A percentile compares a stretch with the other conserved stretches of the same genome.
These are phyloP conservation scores for Strigamia transsilvanica DNA, from an alignment of 2,888 invertebrate genomes.

Conservation along the genomic window DNA sequence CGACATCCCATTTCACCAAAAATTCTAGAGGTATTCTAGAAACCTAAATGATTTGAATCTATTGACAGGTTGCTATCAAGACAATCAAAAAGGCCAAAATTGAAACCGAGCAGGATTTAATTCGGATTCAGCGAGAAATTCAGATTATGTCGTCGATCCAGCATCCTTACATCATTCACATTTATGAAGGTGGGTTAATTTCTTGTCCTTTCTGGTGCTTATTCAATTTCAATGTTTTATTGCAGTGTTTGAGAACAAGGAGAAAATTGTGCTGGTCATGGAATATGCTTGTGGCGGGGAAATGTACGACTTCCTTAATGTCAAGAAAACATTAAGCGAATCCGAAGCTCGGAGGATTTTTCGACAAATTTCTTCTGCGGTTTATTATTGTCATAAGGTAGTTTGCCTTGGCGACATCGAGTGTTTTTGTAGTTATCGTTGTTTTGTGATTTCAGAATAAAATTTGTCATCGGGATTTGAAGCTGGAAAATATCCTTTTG, in stretches of 20 bases:
- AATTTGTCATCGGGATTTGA: slow-evolving; percentile 95
- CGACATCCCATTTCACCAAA: too few relatives aligned
- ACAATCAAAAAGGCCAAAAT: slow-evolving; percentile 97
- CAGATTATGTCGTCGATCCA: slow-evolving; percentile 98
- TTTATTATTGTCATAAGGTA: slow-evolving; percentile 95
- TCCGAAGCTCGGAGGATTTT: slow-evolving; percentile 94
- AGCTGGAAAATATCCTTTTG: slow-evolving; percentile 91
- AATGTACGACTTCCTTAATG: slow-evolving; percentile 94
- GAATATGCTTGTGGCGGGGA: slow-evolving; percentile 99
- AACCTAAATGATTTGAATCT: too few relatives aligned
- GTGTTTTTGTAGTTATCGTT: neutral
- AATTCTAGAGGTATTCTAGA: too few relatives aligned
- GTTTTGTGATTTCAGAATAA: slow-evolving; percentile 72
- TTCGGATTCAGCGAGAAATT: slow-evolving; percentile 95
- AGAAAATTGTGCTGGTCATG: slow-evolving; percentile 99
- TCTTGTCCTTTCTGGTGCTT: neutral
- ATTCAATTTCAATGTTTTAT: neutral
- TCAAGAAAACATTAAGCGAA: slow-evolving; percentile 84
- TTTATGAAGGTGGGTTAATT: slow-evolving; percentile 86
- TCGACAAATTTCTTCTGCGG: slow-evolving; percentile 94
- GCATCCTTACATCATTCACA: slow-evolving; percentile 99
- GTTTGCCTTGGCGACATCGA: neutral
- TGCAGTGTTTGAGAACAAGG: slow-evolving; percentile 97
- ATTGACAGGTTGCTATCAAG: slow-evolving; percentile 85
- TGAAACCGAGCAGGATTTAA: slow-evolving; percentile 94